Conservation (phyloP, 2,113 vertebrate genomes). For the Chaetorhynchus papuensis region DNA sequence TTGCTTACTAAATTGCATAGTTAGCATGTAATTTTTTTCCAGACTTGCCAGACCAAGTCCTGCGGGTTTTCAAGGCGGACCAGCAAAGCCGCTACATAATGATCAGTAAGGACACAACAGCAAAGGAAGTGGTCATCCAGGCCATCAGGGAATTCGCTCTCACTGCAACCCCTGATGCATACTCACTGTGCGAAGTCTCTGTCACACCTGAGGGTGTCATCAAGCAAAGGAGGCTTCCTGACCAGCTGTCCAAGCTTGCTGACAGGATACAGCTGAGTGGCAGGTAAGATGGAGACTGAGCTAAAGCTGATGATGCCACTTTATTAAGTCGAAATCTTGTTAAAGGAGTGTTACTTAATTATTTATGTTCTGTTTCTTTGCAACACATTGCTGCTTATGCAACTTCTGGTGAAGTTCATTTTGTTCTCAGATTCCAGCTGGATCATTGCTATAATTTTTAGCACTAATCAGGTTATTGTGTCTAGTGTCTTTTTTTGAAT, state of each 20-base stretch:
- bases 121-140: constrained; percentile 94
- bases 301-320: neutral
- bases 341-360: neutral
- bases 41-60: constrained; percentile 95
- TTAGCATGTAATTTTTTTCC: neutral
- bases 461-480: neutral
- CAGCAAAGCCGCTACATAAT: constrained; percentile 98
- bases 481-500: neutral
- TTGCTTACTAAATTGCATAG: neutral
- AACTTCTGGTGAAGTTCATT: neutral
- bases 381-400: neutral
- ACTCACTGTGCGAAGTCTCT: constrained; percentile 94
- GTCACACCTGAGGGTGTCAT: constrained; percentile 97
- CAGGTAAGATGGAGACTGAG: constrained; percentile 71
- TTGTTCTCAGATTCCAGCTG: neutral
- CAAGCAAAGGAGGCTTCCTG: constrained; percentile 92
- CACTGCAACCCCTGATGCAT: constrained; percentile 87
- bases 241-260: constrained; percentile 95
- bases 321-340: neutral
- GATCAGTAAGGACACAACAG: constrained; percentile 97
- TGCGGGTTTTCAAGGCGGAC: constrained; percentile 95
- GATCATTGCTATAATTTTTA: neutral
- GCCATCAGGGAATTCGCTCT: constrained; percentile 94
- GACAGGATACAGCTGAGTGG: constrained; percentile 97
- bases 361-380: neutral